Conservation (phyloP, 2,797 vertebrate genomes). For the Picus viridis region DNA sequence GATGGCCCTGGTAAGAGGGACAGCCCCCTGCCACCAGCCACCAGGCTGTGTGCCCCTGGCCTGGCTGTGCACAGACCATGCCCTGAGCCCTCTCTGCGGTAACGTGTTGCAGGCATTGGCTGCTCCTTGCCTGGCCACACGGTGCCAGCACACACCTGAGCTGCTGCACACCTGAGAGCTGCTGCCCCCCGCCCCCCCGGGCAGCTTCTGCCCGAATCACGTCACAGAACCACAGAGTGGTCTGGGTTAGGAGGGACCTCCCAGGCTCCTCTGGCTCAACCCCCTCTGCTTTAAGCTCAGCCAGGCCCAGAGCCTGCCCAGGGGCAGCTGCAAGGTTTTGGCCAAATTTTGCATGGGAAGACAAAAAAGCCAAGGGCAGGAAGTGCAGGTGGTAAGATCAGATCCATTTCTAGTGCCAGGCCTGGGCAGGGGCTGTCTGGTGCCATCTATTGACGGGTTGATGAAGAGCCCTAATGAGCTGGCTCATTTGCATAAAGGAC, state of each 20-base stretch:
- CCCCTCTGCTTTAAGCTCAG: no score
- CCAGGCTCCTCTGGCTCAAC: no score
- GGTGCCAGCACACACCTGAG: not conserved
- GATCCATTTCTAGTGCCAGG: not conserved
- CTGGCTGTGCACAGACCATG: rapidly evolving
- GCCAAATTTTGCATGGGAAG: not conserved
- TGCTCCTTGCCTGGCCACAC: rapidly evolving
- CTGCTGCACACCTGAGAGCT: no score
- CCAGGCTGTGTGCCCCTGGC: rapidly evolving
- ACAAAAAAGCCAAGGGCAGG: rapidly evolving
- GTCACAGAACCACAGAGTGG: not conserved
- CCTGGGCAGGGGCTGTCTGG: not conserved
- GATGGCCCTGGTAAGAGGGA: not conserved
- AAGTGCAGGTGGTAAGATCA: not conserved
- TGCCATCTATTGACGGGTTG: not conserved
- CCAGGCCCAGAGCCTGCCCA: no score
- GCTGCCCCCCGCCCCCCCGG: no score
- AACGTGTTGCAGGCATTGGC: rapidly evolving
- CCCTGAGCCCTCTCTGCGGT: not conserved
- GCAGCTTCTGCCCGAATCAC: not conserved
- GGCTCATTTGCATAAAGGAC: not conserved
- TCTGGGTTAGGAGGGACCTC: no score
- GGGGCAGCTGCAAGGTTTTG: not conserved
- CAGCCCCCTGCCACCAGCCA: not conserved
- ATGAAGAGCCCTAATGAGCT: not conserved